Base-by-base conservation (phyloP, 2,888 invertebrate species). In the Dioctria rufipes region DNA sequence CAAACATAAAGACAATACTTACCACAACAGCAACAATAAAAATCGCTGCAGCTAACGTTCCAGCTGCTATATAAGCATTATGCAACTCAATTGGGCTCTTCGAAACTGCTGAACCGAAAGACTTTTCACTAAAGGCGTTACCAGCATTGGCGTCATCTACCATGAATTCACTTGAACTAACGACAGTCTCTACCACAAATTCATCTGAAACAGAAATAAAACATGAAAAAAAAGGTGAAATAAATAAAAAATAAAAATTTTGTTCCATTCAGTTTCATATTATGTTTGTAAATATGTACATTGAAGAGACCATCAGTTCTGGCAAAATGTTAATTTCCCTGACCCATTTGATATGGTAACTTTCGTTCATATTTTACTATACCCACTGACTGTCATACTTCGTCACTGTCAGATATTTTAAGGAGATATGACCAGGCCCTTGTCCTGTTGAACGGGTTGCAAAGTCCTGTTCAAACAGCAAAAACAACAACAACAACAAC, bases 11-110 rank as follows among this genome's bases (percentile, higher is more conserved):
- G 39, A 63, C 77, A 67, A 69, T 83, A 89, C 91, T 92, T 85
- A 95, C 94, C 89, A 94, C 94, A 83, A 94, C 90, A 71, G 93
- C 92, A 77, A 95, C 94, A 85, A 95, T 93, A 82, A 94, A 91
- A 81, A 95, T 92, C 78, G 94, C 94, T 65, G 94, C 93, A 58
- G 93, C 93, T 82, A 95, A 91, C 6, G 94, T 94, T 77, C 94
- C 94, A 42, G 93, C 94, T 8, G 94, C 94, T 85, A 95, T 94
- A 89, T 94, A 95, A 85, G 95, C 92, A 88, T 94, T 95, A 90
- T 94, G 94, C 80, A 93, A 89, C 83, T 92, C 92, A 86, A 92
- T 89, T 73, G 90, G 90, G 85, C 91, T 90, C 85, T 89, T 89
- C 83, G 88, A 87, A 82, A 87, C 87, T 83, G 87, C 88, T 83